Evolutionary conservation across 2,888 invertebrate genomes (phyloP), one percentile per base, ranked within the genome.

Genomic region (Xanthorhoe designata): DNA sequence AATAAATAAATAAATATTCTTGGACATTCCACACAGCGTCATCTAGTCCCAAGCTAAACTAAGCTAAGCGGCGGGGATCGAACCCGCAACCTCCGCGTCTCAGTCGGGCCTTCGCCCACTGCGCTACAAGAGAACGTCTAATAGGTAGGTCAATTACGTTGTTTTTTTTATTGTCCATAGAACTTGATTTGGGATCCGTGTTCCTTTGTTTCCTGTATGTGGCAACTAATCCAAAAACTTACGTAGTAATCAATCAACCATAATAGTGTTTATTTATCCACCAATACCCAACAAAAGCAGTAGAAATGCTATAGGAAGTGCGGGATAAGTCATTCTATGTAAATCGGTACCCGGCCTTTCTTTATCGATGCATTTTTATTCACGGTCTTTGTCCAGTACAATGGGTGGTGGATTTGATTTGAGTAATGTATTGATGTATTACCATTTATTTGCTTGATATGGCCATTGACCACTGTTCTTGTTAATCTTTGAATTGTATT

Each of bases 361-460:
- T 66, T 50, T 70, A 73, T 75, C 73, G 71, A 72, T 71, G 73
- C 73, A 74, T 72, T 74, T 72, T 74, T 74, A 72, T 57, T 59
- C 49, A 38, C 49, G 7, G 47, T 32, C 45, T 50, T 47, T 66
- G 56, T 56, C 56, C 38, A 19, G 52, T 18, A 66, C 52, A 63
- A 61, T 65, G 51, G 45, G 10, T 24, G 0, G 9, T 32, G 59
- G 18, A 55, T 56, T 52, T 35, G 51, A 55, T 56, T 45, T 51
- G 60, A 60, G 42, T 55, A 64, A 59, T 54, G 54, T 42, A 53
- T 54, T 59, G 32, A 3, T 10, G 13, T 35, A 53, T 47, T 49
- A 29, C 19, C 53, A 52, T 61, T 54, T 9, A 45, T 42, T 42
- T 42, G 38, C 38, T 4, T 42, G 13, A 42, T 42, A 42, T 42